Percentiles rank a stretch among this genome's conserved stretches.
Conservation (phyloP, 2,888 invertebrate genomes). For the Mythimna lalbum region DNA sequence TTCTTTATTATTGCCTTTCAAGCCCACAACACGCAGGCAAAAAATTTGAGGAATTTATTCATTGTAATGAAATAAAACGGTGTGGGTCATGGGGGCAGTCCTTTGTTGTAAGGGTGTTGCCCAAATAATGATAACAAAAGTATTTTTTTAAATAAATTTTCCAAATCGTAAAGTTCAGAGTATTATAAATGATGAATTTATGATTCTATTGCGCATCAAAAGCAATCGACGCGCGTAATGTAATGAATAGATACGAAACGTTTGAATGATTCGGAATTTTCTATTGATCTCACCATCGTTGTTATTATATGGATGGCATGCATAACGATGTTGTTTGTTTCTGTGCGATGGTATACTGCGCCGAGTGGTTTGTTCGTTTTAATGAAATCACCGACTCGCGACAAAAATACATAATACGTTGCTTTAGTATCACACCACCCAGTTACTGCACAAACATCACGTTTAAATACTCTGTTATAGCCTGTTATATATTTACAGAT, state of each 20-base stretch:
- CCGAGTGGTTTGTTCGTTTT: conserved; percentile 35
- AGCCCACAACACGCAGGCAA: conserved; percentile 44
- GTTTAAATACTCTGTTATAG: conserved; percentile 49
- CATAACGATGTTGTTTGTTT: conserved; percentile 57
- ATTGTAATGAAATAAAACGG: conserved; percentile 57
- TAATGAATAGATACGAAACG: conserved; percentile 52
- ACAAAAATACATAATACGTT: conserved; percentile 39
- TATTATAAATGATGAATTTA: conserved; percentile 49
- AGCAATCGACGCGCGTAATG: conserved; percentile 50
- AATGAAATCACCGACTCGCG: conserved; percentile 49
- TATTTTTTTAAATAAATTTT: conserved; percentile 38
- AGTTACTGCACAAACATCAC: conserved; percentile 53
- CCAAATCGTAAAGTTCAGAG: conserved; percentile 5
- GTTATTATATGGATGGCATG: conserved; percentile 52
- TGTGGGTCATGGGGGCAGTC: conserved; percentile 43
- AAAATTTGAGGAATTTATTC: conserved; percentile 62
- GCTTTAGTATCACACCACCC: conserved; percentile 47
- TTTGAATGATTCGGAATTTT: conserved; percentile 60
- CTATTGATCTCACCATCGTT: conserved; percentile 57
- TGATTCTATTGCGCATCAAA: conserved; percentile 53
- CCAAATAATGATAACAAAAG: conserved; percentile 37
- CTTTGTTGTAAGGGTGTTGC: conserved; percentile 39
- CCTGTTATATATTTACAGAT: conserved; percentile 54
- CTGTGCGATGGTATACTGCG: conserved; percentile 39
- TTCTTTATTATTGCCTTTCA: conserved; percentile 52